Base-by-base conservation (phyloP, 2,888 invertebrate species). In the Taenaris catops region DNA sequence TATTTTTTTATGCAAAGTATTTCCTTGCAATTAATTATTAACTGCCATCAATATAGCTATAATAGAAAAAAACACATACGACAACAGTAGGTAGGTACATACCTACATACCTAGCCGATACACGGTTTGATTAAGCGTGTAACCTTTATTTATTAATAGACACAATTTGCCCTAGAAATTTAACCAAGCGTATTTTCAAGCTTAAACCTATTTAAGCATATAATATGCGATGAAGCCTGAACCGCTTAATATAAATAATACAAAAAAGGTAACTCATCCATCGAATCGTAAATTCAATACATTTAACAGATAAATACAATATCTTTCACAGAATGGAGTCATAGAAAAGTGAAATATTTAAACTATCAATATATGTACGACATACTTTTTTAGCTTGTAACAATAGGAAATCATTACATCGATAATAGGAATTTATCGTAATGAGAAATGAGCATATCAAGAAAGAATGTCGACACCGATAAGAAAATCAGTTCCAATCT, bases 111-210 rank as follows among this genome's bases (percentile, higher is more conserved):
- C 10, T 26, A 43, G 43, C 38, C 48, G 65, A 65, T 59, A 14
- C 63, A 58, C 56, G 49, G 70, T 56, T 65, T 71, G 66, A 70
- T 71, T 69, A 72, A 71, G 66, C 73, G 68, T 74, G 64, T 63
- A 68, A 64, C 64, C 64, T 68, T 71, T 69, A 68, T 67, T 73
- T 83, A 83, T 75, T 70, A 72, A 74, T 83, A 84, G 78, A 61
- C 55, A 58, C 68, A 60, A 68, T 70, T 62, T 71, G 74, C 62
- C 80, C 84, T 72, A 84, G 66, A 81, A 80, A 79, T 66, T 75
- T 67, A 84, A 49, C 63, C 60, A 58, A 74, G 74, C 84, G 74
- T 74, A 55, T 53, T 67, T 72, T 71, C 57, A 74, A 69, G 75
- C 72, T 63, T 65, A 60, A 57, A 56, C 59, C 63, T 73, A 62